Conservation (phyloP, 2,888 invertebrate genomes). For the Sarcophaga caerulescens region DNA sequence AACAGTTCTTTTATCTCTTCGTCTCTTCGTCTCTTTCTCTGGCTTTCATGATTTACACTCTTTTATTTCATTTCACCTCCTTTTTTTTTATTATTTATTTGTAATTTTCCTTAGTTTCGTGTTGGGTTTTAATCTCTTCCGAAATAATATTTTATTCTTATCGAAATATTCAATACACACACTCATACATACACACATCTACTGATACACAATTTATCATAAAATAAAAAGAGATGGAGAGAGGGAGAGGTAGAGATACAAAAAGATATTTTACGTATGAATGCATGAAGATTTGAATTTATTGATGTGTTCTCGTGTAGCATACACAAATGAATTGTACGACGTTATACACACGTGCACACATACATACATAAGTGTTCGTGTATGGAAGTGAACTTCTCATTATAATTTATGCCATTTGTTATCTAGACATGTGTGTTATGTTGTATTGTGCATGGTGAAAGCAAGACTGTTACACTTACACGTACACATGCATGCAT, state of each 20-base stretch:
- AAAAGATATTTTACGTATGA: too few species aligned
- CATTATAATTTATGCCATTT: constrained; percentile 66
- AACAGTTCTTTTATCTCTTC: too few species aligned
- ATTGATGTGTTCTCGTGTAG: not conserved
- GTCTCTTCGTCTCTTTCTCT: not conserved
- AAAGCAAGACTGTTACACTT: not conserved
- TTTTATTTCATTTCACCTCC: not conserved
- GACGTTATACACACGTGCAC: too few species aligned
- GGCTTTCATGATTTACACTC: not conserved
- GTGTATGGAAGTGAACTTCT: constrained; percentile 54
- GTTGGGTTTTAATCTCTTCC: not conserved
- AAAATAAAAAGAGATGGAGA: too few species aligned
- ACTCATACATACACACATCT: not conserved
- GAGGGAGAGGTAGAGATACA: too few species aligned
- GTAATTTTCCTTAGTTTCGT: too few species aligned
- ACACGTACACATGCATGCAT: too few species aligned
- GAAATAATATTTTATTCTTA: not conserved
- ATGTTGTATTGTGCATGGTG: constrained; percentile 1
- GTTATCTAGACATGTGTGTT: constrained; percentile 62
- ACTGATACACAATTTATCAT: not conserved
- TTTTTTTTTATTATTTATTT: too few species aligned
- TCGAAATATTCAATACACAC: not conserved
- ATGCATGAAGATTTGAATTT: not conserved
- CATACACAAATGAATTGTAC: too few species aligned
- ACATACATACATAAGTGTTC: not conserved